Evolutionary conservation across 2,113 vertebrate genomes (phyloP), one percentile per base, ranked within the genome.

Genomic region (Columba livia): DNA sequence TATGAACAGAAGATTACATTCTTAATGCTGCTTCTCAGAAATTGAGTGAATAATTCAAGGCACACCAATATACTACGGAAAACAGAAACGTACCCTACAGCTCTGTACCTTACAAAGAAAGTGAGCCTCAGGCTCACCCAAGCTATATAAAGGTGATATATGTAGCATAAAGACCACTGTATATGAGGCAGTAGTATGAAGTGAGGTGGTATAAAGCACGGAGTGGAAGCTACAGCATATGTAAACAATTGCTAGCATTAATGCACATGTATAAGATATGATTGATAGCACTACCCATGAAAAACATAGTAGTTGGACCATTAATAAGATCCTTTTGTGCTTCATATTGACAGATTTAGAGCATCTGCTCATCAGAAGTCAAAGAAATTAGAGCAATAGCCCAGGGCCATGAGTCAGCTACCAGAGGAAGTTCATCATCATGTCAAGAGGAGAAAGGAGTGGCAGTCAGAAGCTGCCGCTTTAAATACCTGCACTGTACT

Each of bases 1-100:
- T 94, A 94, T 94, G 96, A 94, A 78, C 87, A 90, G 82, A 75
- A 94, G 94, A 96, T 95, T 94, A 93, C 88, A 77, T 89, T 47
- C 94, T 75, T 96, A 96, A 96, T 93, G 93, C 95, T 72, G 64
- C 90, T 94, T 93, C 95, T 96, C 91, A 93, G 93, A 92, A 97
- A 83, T 0, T 10, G 74, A 95, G 91, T 95, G 90, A 95, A 96
- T 96, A 93, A 94, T 91, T 92, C 89, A 95, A 53, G 62, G 78
- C 20, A 64, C 70, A 85, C 90, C 91, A 25, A 77, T 19, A 40
- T 12, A 70, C 70, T 3, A 60, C 5, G 17, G 95, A 69, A 95
- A 96, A 79, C 90, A 94, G 62, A 11, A 51, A 53, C 85, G 91
- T 82, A 57, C 34, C 89, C 93, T 10, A 7, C 64, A 70, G 90